A percentile compares a stretch with the other conserved stretches of the same genome.
Evolutionary conservation across 2,797 vertebrate species (phyloP).

Genomic region (Channallabes apus): DNA sequence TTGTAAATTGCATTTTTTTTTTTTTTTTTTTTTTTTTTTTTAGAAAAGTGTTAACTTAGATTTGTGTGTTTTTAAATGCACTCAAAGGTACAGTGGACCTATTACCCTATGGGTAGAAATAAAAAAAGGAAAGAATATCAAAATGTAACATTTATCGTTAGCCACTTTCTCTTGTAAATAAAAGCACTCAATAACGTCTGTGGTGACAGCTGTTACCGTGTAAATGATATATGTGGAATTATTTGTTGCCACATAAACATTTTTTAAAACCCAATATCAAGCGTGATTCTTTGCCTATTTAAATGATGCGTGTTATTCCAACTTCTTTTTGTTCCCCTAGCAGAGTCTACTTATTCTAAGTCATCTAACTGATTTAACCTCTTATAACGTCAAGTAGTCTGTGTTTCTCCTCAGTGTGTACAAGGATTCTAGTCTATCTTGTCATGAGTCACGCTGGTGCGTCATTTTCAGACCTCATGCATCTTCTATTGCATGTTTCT

Average conservation of each 20-base stretch:
- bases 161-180: conserved; percentile 96
- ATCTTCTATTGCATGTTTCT: neutral
- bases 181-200: conserved; percentile 89
- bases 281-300: conserved; percentile 44
- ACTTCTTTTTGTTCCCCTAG: no score
- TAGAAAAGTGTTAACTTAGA: no score
- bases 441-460: neutral
- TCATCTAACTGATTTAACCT: neutral
- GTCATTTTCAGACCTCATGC: neutral
- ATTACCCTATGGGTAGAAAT: conserved; percentile 99
- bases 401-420: neutral
- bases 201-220: conserved; percentile 83
- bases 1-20: conserved; percentile 76
- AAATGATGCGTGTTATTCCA: neutral
- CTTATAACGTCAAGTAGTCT: neutral
- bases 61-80: conserved; percentile 97
- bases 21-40: conserved; percentile 91
- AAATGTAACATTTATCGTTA: conserved; percentile 91
- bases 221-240: conserved; percentile 81
- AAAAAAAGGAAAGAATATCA: conserved; percentile 86
- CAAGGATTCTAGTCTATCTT: neutral
- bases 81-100: conserved; percentile 95
- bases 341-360: no score
- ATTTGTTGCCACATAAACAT: conserved; percentile 86
- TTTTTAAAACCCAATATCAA: conserved; percentile 74